Conservation (phyloP, 2,113 vertebrate genomes). For the Corythornis cristatus region DNA sequence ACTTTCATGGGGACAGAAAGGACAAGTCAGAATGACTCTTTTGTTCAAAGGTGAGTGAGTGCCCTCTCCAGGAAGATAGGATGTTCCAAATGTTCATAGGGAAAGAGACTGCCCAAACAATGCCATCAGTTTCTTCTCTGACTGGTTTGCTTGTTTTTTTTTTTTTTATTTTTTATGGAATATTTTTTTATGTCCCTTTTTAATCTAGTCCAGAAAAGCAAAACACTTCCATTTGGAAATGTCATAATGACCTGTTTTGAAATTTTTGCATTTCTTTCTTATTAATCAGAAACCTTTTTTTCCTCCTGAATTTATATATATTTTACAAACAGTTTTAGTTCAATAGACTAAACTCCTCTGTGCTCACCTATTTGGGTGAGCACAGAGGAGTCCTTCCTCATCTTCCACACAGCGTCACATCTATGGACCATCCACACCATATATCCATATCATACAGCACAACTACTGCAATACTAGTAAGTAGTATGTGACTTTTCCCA, state of each 20-base stretch:
- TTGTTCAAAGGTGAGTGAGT: conserved; percentile 43
- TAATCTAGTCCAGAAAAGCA: neutral
- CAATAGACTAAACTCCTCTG: neutral
- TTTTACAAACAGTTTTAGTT: neutral
- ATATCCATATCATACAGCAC: neutral
- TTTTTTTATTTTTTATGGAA: neutral
- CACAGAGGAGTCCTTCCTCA: neutral
- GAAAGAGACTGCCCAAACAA: neutral
- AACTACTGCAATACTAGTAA: neutral
- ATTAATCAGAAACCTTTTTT: neutral
- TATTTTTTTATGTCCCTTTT: conserved; percentile 34
- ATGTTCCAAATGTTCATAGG: neutral
- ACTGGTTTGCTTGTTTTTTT: neutral
- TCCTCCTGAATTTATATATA: neutral
- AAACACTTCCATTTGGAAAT: neutral
- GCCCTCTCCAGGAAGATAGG: conserved; percentile 41
- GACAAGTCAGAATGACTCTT: neutral
- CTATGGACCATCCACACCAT: neutral
- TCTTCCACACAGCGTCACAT: neutral
- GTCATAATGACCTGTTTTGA: neutral
- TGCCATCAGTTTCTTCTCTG: neutral
- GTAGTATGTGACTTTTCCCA: neutral
- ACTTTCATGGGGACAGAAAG: neutral
- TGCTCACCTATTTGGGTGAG: neutral
- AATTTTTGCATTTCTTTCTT: conserved; percentile 34